Evolutionary conservation across 1,140 invertebrate genomes (phyloP), one percentile per base, ranked within the genome.

Genomic region (Scylla paramamosain): DNA sequence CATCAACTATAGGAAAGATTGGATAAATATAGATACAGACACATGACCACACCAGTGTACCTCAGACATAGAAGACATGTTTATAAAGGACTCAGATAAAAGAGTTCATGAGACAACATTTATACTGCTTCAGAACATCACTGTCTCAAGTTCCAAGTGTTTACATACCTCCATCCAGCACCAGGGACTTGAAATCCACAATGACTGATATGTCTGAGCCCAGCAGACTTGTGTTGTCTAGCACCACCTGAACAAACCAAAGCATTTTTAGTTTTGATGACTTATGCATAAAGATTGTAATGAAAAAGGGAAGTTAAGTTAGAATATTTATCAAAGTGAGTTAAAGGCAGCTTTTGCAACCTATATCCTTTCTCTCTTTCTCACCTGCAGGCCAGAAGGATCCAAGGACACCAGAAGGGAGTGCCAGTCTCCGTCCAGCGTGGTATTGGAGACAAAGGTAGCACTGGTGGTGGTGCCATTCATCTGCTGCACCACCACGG

Each of bases 371-470:
- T 7, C 12, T 77, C 67, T 77, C n/a, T 25, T 6, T 6, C 88
- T 84, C 83, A 95, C 95, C 95, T 95, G 95, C 28, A 95, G 84
- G 31, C 95, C 93, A 31, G 93, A 39, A 25, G 87, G 83, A 31
- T 89, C 92, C 82, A 97, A 95, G 6, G 84, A 92, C 7, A 97
- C 28, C 25, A 29, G 89, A 0, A 97, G 94, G 10, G 46, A 87
- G 91, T 97, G 97, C 97, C 97, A 97, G 29, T 95, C 46, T 31
- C 97, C 97, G 95, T 97, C 96, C 32, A 97, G 94, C 31, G 96
- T 96, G 25, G 87, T 86, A 20, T 96, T 90, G 12, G 93, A 91
- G 20, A 92, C 67, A 28, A 96, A 94, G 96, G 32, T 32, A 82
- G 95, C 77, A 28, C 52, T 95, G 31, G 82, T n/a, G 48, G 48